Base-by-base conservation (phyloP, 1,140 invertebrate species). In the Euwallacea fornicatus region DNA sequence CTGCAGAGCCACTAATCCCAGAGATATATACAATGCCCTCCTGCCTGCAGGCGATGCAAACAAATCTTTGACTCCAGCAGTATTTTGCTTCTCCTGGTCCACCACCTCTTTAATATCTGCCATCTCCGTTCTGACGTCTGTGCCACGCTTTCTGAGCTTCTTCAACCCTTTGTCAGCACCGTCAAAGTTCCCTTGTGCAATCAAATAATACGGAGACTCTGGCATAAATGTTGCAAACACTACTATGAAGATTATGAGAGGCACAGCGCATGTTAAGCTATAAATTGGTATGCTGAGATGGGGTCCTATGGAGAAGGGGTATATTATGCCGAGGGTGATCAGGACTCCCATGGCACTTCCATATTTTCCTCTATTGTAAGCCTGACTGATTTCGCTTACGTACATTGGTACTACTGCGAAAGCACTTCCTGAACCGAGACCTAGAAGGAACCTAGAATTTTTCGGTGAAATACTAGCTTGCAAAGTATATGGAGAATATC, bases 1-100 rank as follows among this genome's bases (percentile, higher is more conserved):
- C 78, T 96, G 93, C 79, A 95, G 91, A 63, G 93, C 83, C 91
- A 96, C 94, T 0, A 96, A 83, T n/a, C 88, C 87, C 69, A 93
- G 86, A 53, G 87, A 89, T 53, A 96, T 92, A 9, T 88, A 66
- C 6, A 95, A 77, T 7, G 89, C 90, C 80, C 89, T 93, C 10
- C 85, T 81, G 75, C 88, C 86, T 2, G 83, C 79, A 50, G 81
- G 80, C 13, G 64, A 64, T 11, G 10, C 66, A 42, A 75, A 63
- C 10, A 75, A 53, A 42, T 71, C 72, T 56, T 72, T 71, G 2
- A 75, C 15, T n/a, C 63, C 60, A 16, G 68, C 72, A 15, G 54
- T 66, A 46, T 61, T 68, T 54, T 62, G 76, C 82, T 75, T 83
- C 84, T 2, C 68, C n/a, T 71, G 50, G 21, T 67, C 66, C 11